Conservation (phyloP, 2,888 invertebrate genomes). For the Ophraella communa region DNA sequence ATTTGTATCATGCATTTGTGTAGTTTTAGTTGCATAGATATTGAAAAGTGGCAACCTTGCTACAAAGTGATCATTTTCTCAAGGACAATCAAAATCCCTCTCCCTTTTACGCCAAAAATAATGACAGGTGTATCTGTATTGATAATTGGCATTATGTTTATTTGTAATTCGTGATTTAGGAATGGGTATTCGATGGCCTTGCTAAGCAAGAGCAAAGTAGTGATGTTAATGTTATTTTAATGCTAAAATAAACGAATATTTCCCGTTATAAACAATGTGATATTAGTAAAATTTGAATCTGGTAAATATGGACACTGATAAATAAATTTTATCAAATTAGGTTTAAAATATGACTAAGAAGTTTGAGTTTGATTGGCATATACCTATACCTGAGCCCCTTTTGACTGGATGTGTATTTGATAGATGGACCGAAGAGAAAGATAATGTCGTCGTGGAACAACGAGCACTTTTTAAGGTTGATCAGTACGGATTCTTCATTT, state of each 20-base stretch:
- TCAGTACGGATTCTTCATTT: slow-evolving; percentile 97
- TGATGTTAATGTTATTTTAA: slow-evolving; percentile 14
- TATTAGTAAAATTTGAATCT: slow-evolving; percentile 8
- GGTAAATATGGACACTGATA: slow-evolving; percentile 3
- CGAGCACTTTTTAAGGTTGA: slow-evolving; percentile 93
- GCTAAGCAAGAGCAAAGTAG: neutral
- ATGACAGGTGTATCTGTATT: neutral
- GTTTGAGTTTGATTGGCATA: slow-evolving; percentile 99
- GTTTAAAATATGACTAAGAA: slow-evolving; percentile 85
- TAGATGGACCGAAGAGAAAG: slow-evolving; percentile 98
- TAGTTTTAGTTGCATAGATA: neutral
- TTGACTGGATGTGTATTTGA: slow-evolving; percentile 89
- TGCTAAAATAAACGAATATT: neutral
- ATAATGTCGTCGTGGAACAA: slow-evolving; percentile 86
- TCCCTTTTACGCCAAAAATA: neutral
- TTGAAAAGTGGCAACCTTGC: slow-evolving; percentile 1
- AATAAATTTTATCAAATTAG: slow-evolving; percentile 19
- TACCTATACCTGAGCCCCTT: slow-evolving; percentile 88
- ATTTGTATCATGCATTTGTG: neutral
- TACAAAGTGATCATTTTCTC: slow-evolving; percentile 1
- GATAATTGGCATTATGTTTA: neutral
- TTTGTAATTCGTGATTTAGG: neutral
- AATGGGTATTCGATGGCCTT: slow-evolving; percentile 2
- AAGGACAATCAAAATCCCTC: neutral
- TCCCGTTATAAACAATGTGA: slow-evolving; percentile 8